phyloP scores from a whole-genome alignment of 2,888 invertebrate genomes.

The Ariolimax columbianus region DNA sequence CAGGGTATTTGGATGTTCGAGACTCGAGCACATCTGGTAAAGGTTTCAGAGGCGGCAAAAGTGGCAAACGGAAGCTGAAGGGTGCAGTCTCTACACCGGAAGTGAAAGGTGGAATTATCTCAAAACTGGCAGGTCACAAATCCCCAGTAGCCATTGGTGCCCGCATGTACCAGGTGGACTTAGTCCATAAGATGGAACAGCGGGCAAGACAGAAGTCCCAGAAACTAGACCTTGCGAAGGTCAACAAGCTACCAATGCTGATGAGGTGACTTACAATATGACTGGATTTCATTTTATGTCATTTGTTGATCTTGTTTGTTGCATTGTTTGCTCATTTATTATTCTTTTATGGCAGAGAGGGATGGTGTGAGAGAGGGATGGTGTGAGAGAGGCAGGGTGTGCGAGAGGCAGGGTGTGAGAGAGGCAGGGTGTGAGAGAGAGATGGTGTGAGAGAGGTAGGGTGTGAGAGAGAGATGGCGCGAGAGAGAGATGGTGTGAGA shows the following conservation, averaged over 20 bases:
- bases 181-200: slow-evolving; percentile 50
- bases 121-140: slow-evolving; percentile 42
- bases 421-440: too few species aligned
- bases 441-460: too few species aligned
- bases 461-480: too few species aligned
- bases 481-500: too few species aligned
- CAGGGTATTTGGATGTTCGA: not conserved
- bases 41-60: not conserved
- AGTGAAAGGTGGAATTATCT: not conserved
- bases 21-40: not conserved
- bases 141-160: slow-evolving; percentile 56
- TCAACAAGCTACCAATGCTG: slow-evolving; percentile 72
- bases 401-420: too few species aligned
- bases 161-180: slow-evolving; percentile 53
- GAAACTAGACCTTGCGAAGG: slow-evolving; percentile 65
- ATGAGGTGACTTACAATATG: slow-evolving; percentile 66
- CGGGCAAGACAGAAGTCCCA: slow-evolving; percentile 51
- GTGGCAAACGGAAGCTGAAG: slow-evolving; percentile 3
- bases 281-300: too few species aligned
- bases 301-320: too few species aligned
- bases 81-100: slow-evolving; percentile 4
- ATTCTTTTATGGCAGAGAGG: too few species aligned
- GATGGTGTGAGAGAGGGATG: too few species aligned
- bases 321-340: too few species aligned
- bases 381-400: too few species aligned